Evolutionary conservation across 2,113 vertebrate species (phyloP).

Genomic region (Hystrix brachyura): DNA sequence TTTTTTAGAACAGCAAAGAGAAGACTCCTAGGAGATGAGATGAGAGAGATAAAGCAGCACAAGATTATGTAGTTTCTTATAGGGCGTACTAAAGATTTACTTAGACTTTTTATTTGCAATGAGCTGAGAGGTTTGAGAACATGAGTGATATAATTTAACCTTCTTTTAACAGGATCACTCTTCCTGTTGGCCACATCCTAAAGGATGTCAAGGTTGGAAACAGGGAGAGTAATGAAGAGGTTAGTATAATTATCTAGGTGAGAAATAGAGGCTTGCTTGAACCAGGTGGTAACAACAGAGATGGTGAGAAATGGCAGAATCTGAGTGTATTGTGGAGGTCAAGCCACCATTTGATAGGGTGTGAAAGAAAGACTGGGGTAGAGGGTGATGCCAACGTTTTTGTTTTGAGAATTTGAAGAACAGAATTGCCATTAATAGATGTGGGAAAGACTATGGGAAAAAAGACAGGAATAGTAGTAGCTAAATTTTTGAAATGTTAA

Average conservation of each 20-base stretch:
- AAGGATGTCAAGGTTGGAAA: not conserved
- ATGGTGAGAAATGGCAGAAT: not conserved
- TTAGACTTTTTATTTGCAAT: not conserved
- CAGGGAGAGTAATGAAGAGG: not conserved
- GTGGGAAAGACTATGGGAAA: not conserved
- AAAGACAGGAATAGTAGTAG: not conserved
- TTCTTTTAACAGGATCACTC: not conserved
- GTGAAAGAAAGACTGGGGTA: not conserved
- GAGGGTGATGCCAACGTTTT: not conserved
- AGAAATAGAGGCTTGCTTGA: not conserved
- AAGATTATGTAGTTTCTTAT: not conserved
- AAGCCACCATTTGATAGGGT: not conserved
- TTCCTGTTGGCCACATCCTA: not conserved
- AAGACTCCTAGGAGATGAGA: not conserved
- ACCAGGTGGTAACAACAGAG: not conserved
- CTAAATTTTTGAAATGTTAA: not conserved
- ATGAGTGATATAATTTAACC: constrained; percentile 7
- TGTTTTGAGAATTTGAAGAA: not conserved
- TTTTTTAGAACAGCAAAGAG: not conserved
- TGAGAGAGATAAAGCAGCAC: not conserved
- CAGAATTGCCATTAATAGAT: not conserved
- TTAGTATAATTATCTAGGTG: not conserved
- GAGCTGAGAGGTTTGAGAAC: not conserved
- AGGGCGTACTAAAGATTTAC: not conserved
- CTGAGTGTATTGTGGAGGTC: not conserved